Conservation (phyloP, 2,888 invertebrate species). For the Abscondita cerata region DNA sequence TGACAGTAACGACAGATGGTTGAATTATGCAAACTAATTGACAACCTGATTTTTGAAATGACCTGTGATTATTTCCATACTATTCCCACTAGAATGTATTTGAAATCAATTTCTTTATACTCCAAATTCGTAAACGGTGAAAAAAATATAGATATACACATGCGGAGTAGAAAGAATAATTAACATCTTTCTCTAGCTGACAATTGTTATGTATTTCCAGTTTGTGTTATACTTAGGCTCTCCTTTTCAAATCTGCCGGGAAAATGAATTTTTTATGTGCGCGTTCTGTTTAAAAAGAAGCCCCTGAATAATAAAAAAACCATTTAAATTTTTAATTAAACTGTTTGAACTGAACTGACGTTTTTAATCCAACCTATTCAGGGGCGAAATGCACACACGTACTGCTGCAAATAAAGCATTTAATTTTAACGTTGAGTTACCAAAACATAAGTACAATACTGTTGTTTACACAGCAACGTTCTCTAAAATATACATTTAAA, state of each 20-base stretch:
- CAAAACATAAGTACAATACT: conserved; percentile 17
- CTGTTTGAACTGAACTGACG: conserved; percentile 34
- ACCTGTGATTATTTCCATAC: too few species aligned
- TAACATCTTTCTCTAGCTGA: not conserved
- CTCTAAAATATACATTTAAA: conserved; percentile 15
- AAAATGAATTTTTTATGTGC: conserved; percentile 24
- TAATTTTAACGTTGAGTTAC: conserved; percentile 20
- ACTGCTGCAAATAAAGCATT: conserved; percentile 28
- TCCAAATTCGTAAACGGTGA: too few species aligned
- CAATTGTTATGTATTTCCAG: conserved; percentile 16
- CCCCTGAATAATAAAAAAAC: conserved; percentile 31
- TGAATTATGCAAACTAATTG: too few species aligned
- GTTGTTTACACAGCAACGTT: conserved; percentile 8
- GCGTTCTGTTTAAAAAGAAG: conserved; percentile 22
- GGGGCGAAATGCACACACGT: conserved; percentile 28
- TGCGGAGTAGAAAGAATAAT: too few species aligned
- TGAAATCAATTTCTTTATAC: too few species aligned
- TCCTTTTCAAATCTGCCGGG: conserved; percentile 23
- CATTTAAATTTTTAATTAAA: conserved; percentile 36
- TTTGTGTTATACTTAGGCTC: conserved; percentile 17
- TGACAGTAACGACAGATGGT: too few species aligned
- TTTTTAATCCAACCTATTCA: conserved; percentile 30
- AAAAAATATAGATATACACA: too few species aligned
- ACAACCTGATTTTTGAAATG: too few species aligned
- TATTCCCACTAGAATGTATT: too few species aligned